A percentile compares a stretch with the other conserved stretches of the same genome.
Conservation (phyloP, 2,888 invertebrate species). For the Hyppa rectilinea region DNA sequence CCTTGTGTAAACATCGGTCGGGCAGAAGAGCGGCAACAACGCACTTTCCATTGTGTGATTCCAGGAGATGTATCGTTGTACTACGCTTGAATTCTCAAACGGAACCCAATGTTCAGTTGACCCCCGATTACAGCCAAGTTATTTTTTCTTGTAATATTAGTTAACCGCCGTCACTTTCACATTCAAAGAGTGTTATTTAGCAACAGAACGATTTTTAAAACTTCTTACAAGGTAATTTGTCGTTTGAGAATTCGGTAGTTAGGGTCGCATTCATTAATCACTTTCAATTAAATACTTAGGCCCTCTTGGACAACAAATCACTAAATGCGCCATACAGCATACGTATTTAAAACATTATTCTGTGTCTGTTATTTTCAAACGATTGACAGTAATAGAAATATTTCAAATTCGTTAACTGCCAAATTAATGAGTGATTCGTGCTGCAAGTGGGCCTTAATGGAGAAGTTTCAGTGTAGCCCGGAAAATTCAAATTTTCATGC, state of each 20-base stretch:
- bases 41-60: slow-evolving; percentile 1
- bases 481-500: too few relatives aligned
- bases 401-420: too few relatives aligned
- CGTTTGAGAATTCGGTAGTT: background rate
- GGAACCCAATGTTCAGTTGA: background rate
- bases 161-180: background rate
- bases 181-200: background rate
- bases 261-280: background rate
- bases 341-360: too few relatives aligned
- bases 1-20: background rate
- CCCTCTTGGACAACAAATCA: too few relatives aligned
- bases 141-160: background rate
- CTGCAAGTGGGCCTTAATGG: background rate
- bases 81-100: slow-evolving; percentile 1
- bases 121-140: background rate
- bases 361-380: too few relatives aligned
- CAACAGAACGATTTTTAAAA: background rate
- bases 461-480: too few relatives aligned
- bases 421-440: too few relatives aligned
- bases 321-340: too few relatives aligned
- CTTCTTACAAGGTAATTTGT: background rate
- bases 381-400: too few relatives aligned
- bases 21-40: background rate
- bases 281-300: background rate
- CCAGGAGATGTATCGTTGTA: background rate